Evolutionary conservation across 2,113 vertebrate species (phyloP), one percentile per base, ranked within the genome.

Genomic region (Candoia aspera): DNA sequence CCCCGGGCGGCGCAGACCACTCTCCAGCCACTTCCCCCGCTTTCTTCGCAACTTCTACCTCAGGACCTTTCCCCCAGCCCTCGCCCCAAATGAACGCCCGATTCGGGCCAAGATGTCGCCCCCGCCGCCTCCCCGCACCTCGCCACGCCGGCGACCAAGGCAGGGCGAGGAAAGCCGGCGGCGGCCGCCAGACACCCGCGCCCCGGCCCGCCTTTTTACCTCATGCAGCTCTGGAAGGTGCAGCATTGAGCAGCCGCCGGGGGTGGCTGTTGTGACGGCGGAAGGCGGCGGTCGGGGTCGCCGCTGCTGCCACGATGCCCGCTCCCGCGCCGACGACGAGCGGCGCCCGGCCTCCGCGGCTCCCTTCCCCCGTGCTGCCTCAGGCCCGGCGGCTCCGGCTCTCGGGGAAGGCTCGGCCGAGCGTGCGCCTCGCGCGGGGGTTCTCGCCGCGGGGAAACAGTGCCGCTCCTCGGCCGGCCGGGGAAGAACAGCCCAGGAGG

Each of bases 221-320:
- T 97, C 95, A 95, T 97, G 96, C 95, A 96, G 97, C 97, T 97
- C 97, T 97, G 97, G 97, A 96, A 96, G 96, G 96, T 95, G 97
- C 96, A 96, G 96, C 96, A 96, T 96, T 84, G 95, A 96, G 96
- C 90, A 93, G 94, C 93, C 95, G 94, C 90, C 94, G 93, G 85
- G 84, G 87, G 93, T 83, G 86, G 29, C 86, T 86, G 59, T 87
- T 73, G 17, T 24, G 12, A 73, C 55, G 91, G 90, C 62, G 23
- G 46, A 64, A 49, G 13, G 85, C 1, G 60, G 62, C 8, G 64
- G 62, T 11, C 5, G 6, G 21, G 73, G 95, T 94, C 92, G 93
- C 95, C 93, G 95, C 95, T 91, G 93, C 91, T 94, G 91, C 94
- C 91, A 93, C 95, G 54, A 21, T 19, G 29, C 29, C 86, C 29